A percentile compares a stretch with the other conserved stretches of the same genome.
phyloP scores from a whole-genome alignment of 37 sponge, comb jelly and placozoan species.

The Dysidea cf. avara region DNA sequence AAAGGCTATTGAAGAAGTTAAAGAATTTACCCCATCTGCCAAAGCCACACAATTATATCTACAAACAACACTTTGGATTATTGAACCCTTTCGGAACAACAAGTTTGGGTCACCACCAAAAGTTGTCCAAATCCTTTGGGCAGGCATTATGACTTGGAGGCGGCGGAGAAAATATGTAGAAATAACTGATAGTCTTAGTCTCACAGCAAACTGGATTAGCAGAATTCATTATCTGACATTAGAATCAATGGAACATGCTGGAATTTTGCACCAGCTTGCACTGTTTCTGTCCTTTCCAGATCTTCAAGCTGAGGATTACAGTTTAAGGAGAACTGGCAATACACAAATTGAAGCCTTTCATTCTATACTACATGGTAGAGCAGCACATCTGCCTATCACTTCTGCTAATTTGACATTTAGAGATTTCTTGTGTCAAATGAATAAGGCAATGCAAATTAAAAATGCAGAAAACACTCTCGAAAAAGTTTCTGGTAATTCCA shows the following conservation, averaged over 20 bases:
- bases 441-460: slow-evolving; percentile 8
- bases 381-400: slow-evolving; percentile 18
- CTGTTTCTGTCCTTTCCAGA: not conserved
- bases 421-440: slow-evolving; percentile 13
- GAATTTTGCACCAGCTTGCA: slow-evolving; percentile 4
- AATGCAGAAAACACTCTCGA: slow-evolving; percentile 14
- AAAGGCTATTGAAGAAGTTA: not conserved
- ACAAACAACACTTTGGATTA: not conserved
- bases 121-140: not conserved
- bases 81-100: slow-evolving; percentile 18
- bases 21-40: slow-evolving; percentile 1
- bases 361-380: slow-evolving; percentile 20
- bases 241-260: slow-evolving; percentile 39
- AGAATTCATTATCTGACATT: not conserved
- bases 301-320: not conserved
- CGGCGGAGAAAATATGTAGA: not conserved
- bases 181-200: not conserved
- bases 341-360: slow-evolving; percentile 14
- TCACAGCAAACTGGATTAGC: not conserved
- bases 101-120: slow-evolving; percentile 23
- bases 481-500: slow-evolving; percentile 1
- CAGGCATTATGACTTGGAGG: slow-evolving; percentile 1
- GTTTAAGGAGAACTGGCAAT: slow-evolving; percentile 11
- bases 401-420: slow-evolving; percentile 23
- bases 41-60: slow-evolving; percentile 24